These are phyloP conservation scores for Bovichtus diacanthus DNA, from an alignment of 2,797 vertebrate species.

Conservation along the genomic window DNA sequence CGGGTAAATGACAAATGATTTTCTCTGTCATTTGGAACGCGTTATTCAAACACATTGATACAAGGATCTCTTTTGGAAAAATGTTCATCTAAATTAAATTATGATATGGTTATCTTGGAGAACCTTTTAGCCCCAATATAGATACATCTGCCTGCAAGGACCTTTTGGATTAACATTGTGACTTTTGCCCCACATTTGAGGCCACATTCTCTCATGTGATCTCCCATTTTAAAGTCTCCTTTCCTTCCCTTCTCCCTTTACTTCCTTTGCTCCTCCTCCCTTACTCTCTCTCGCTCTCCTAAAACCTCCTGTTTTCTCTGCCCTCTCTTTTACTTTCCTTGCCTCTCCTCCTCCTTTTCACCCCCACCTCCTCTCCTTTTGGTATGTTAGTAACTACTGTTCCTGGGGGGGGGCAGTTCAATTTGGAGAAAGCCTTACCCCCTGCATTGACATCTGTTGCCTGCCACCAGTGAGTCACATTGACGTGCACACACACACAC, in stretches of 20 bases:
- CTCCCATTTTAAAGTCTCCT: constrained; percentile 43
- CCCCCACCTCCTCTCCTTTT: constrained; percentile 40
- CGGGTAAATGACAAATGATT: not conserved
- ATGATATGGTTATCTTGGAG: not conserved
- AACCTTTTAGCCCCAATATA: not conserved
- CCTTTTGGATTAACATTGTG: constrained; percentile 36
- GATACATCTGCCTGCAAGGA: constrained; percentile 28
- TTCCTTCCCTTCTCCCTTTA: constrained; percentile 27
- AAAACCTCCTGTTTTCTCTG: constrained; percentile 8
- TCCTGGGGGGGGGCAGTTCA: constrained; percentile 67
- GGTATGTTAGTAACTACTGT: constrained; percentile 70
- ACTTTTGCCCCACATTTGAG: constrained; percentile 61
- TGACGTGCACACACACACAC: constrained; percentile 44
- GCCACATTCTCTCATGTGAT: constrained; percentile 60
- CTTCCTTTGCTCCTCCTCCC: constrained; percentile 29
- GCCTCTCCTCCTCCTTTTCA: constrained; percentile 7
- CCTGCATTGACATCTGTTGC: constrained; percentile 78
- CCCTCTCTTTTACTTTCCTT: constrained; percentile 30
- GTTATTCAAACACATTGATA: not conserved
- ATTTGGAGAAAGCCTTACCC: constrained; percentile 73
- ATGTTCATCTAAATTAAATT: constrained; percentile 9
- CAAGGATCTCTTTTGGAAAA: not conserved
- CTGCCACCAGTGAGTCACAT: constrained; percentile 64
- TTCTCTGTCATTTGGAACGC: constrained; percentile 4
- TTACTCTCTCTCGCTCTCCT: not conserved